Evolutionary conservation across 2,888 invertebrate genomes (phyloP), one percentile per base, ranked within the genome.

Genomic region (Pantelozetes paolii): DNA sequence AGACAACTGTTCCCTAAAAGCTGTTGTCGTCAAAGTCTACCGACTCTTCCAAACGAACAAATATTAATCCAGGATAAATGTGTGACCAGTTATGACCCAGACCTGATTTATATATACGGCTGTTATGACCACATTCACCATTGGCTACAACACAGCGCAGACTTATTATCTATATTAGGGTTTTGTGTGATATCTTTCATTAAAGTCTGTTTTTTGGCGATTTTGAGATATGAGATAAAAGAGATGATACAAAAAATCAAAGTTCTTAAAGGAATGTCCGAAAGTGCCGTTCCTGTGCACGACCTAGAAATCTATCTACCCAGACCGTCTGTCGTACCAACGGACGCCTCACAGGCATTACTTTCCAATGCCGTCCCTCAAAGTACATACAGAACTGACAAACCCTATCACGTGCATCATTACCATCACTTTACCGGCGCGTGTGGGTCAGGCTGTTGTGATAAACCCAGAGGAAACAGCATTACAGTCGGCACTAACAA

Each of bases 201-300:
- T 79, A 92, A 92, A 84, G 85, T 92, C 83, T 91, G 91, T 86
- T 92, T 92, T 86, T 88, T 92, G 78, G 91, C 90, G 76, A 91
- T 92, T 79, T 86, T 92, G 79, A 87, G 91, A 78, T 90, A 90
- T 85, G 91, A 92, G 85, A 91, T 92, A 81, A 87, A 89, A 78
- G 92, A 92, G 83, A 92, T 92, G 92, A 91, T 92, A 81, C 91
- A 92, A 82, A 92, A 92, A 85, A 92, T 92, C 82, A 88, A 89
- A 80, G 87, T 92, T 81, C 85, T 92, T 77, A 87, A 87, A 79
- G 87, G 86, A 76, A 30, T 64, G n/a, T 30, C 40, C 32, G 70
- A 18, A 28, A 30, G 11, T 0, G 23, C 42, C 30, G 40, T 42
- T 11, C 70, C 75, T 8, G 48, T 75, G 3, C 75, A 75, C n/a